Percentiles rank a stretch among this genome's conserved stretches.
These are phyloP conservation scores for Pontoporia blainvillei DNA, from an alignment of 2,113 vertebrate species.

Conservation along the genomic window DNA sequence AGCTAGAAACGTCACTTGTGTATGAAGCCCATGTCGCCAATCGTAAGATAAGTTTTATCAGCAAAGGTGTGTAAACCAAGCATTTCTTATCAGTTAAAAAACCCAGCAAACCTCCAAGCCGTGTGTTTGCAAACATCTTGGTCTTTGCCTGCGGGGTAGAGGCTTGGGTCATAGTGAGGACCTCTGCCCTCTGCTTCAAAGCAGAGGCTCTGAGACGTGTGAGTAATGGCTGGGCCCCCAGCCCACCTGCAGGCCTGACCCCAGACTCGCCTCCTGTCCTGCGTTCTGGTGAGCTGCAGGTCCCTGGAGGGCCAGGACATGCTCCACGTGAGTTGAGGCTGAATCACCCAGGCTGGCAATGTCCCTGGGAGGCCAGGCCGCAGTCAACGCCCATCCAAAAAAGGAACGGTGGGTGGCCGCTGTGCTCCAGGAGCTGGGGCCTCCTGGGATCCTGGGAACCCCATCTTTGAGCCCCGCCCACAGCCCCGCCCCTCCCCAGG, in stretches of 20 bases:
- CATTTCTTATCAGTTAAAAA: not conserved
- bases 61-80: not conserved
- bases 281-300: not conserved
- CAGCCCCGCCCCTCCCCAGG: conserved; percentile 33
- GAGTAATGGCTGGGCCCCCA: not conserved
- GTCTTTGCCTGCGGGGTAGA: too few species aligned
- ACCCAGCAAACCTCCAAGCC: not conserved
- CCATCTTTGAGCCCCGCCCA: conserved; percentile 41
- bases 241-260: not conserved
- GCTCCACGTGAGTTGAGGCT: not conserved
- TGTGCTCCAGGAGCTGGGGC: not conserved
- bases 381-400: not conserved
- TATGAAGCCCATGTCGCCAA: not conserved
- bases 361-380: not conserved
- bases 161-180: not conserved
- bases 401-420: not conserved
- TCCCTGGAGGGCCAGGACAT: not conserved
- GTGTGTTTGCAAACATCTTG: too few species aligned
- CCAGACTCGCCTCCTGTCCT: not conserved
- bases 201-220: not conserved
- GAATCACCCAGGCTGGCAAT: conserved; percentile 37
- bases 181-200: not conserved
- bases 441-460: conserved; percentile 8
- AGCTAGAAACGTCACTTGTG: not conserved
- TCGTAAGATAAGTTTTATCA: not conserved